Percentiles rank a stretch among this genome's conserved stretches.
phyloP scores from a whole-genome alignment of 2,888 invertebrate genomes.

The Leptopilina drosophilae region DNA sequence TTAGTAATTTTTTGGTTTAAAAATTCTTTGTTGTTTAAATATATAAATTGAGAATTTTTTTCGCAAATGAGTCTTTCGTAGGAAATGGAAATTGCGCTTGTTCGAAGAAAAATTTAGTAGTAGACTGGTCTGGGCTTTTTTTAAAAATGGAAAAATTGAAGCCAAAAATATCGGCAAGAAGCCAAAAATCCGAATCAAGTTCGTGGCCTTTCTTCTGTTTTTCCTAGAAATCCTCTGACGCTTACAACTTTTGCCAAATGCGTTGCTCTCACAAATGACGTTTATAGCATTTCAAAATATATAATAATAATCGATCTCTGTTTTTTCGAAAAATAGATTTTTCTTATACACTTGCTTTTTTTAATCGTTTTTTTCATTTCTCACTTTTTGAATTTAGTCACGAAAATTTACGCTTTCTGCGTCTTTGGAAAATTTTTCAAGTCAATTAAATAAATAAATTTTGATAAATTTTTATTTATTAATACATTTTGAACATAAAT shows the following conservation, averaged over 20 bases:
- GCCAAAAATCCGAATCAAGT: slow-evolving; percentile 26
- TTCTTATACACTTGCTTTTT: background rate
- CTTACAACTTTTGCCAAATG: slow-evolving; percentile 29
- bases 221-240: slow-evolving; percentile 16
- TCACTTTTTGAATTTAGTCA: background rate
- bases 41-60: too few relatives aligned
- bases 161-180: slow-evolving; percentile 20
- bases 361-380: background rate
- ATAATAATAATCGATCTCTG: slow-evolving; percentile 25
- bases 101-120: background rate
- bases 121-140: background rate
- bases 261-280: slow-evolving; percentile 8
- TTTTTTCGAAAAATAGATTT: slow-evolving; percentile 28
- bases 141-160: background rate
- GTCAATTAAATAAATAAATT: too few relatives aligned
- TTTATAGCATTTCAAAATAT: slow-evolving; percentile 23
- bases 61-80: too few relatives aligned
- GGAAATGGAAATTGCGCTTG: background rate
- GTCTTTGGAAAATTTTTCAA: too few relatives aligned
- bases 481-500: too few relatives aligned
- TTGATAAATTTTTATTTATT: too few relatives aligned
- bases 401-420: too few relatives aligned
- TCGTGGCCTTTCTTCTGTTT: slow-evolving; percentile 31
- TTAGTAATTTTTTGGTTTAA: too few relatives aligned
- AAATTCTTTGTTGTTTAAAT: too few relatives aligned